These are phyloP conservation scores for Argya squamiceps DNA, from an alignment of 2,797 vertebrate species.

Conservation along the genomic window DNA sequence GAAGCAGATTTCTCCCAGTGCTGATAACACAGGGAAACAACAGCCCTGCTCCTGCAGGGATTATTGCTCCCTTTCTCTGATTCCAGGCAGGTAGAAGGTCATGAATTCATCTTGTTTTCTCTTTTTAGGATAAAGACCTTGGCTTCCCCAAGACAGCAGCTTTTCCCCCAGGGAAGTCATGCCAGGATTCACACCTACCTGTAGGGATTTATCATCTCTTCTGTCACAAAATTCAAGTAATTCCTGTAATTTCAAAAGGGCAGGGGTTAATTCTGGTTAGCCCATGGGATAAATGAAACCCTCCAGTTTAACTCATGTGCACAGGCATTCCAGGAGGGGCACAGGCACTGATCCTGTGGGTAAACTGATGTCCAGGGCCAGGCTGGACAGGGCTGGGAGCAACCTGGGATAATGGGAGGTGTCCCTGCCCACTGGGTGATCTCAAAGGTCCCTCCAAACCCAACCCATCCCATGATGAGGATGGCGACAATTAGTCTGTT, in stretches of 20 bases:
- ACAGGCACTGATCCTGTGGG: not conserved
- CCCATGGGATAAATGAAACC: not conserved
- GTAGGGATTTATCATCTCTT: conserved; percentile 98
- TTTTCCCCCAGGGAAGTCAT: not conserved
- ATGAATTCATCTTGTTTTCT: not conserved
- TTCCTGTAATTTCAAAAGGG: conserved; percentile 82
- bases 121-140: not conserved
- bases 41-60: not conserved
- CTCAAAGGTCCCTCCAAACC: not conserved
- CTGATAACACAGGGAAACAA: not conserved
- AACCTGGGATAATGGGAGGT: not conserved
- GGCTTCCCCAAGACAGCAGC: not conserved
- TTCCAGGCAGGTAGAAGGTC: not conserved
- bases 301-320: not conserved
- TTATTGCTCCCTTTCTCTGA: not conserved
- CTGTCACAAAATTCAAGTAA: conserved; percentile 97
- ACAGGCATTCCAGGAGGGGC: not conserved
- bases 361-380: not conserved
- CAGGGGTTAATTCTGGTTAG: not conserved
- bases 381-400: not conserved
- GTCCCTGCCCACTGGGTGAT: not conserved
- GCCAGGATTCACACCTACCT: conserved; percentile 79
- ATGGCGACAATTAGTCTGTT: not conserved
- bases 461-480: not conserved
- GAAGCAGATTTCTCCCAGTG: not conserved